Percentiles rank a stretch among this genome's conserved stretches.
Conservation (phyloP, 1,140 invertebrate genomes). For the Megalonaias nervosa region DNA sequence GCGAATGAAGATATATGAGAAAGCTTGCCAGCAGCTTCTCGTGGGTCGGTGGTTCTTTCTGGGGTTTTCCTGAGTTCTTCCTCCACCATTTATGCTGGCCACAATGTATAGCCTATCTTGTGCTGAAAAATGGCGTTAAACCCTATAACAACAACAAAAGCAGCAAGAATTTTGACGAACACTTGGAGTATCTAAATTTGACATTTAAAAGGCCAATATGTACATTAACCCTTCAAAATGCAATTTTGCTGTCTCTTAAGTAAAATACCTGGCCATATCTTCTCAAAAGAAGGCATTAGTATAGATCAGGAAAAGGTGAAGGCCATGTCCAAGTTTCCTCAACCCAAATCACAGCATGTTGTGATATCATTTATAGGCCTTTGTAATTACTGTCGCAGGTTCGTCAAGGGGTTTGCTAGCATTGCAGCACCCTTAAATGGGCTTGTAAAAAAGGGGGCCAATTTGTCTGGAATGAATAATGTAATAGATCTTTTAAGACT, state of each 20-base stretch:
- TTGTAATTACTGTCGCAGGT: slow-evolving; percentile 16
- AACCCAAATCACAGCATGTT: neutral
- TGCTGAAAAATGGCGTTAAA: no score
- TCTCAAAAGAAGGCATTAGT: slow-evolving; percentile 28
- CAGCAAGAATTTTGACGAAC: slow-evolving; percentile 1
- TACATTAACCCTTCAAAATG: slow-evolving; percentile 30
- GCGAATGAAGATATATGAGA: slow-evolving; percentile 7
- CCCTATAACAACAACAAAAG: no score
- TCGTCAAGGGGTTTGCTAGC: slow-evolving; percentile 22
- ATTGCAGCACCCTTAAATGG: slow-evolving; percentile 31
- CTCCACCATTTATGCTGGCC: no score
- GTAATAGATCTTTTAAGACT: neutral
- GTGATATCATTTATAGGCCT: slow-evolving; percentile 6
- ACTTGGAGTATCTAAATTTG: slow-evolving; percentile 35
- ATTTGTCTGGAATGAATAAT: neutral
- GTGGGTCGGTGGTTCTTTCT: no score
- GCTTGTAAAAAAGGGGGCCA: slow-evolving; percentile 4
- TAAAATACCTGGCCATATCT: slow-evolving; percentile 44
- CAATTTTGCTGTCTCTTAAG: slow-evolving; percentile 30
- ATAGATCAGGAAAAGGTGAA: slow-evolving; percentile 8
- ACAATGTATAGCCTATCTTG: no score
- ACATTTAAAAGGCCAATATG: slow-evolving; percentile 38
- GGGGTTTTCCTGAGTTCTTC: no score
- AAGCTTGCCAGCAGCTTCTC: no score
- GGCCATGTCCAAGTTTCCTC: slow-evolving; percentile 1